These are phyloP conservation scores for Polydrusus cervinus DNA, from an alignment of 2,888 invertebrate species.

Conservation along the genomic window DNA sequence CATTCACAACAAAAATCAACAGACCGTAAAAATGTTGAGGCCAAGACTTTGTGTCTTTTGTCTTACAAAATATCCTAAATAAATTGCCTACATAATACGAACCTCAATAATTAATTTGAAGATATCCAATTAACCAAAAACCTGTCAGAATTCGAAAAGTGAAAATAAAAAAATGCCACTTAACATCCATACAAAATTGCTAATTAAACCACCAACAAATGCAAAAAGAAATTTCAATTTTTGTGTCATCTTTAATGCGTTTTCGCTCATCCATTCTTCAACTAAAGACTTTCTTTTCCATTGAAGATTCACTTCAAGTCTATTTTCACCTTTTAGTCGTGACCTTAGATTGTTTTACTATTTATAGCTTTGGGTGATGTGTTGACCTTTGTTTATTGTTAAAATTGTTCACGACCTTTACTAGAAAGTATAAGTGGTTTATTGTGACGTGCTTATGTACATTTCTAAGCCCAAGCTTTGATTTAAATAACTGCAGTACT, in stretches of 20 bases:
- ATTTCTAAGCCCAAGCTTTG: too few relatives aligned
- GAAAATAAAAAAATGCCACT: constrained; percentile 12
- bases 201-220: constrained; percentile 1
- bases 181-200: not conserved
- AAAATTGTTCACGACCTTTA: constrained; percentile 1
- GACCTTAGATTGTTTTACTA: constrained; percentile 46
- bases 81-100: too few relatives aligned
- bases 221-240: constrained; percentile 8
- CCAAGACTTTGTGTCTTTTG: too few relatives aligned
- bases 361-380: not conserved
- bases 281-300: constrained; percentile 42
- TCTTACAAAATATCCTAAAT: too few relatives aligned
- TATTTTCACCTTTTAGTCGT: constrained; percentile 51
- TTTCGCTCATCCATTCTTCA: constrained; percentile 1
- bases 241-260: not conserved
- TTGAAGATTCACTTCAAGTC: constrained; percentile 24
- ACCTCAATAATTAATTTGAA: too few relatives aligned
- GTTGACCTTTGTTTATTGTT: constrained; percentile 13
- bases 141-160: not conserved
- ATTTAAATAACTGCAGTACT: too few relatives aligned
- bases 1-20: too few relatives aligned
- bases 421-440: not conserved
- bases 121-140: not conserved
- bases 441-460: not conserved
- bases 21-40: too few relatives aligned